phyloP scores from a whole-genome alignment of 2,888 invertebrate genomes.

The Pseudococcus longispinus region DNA sequence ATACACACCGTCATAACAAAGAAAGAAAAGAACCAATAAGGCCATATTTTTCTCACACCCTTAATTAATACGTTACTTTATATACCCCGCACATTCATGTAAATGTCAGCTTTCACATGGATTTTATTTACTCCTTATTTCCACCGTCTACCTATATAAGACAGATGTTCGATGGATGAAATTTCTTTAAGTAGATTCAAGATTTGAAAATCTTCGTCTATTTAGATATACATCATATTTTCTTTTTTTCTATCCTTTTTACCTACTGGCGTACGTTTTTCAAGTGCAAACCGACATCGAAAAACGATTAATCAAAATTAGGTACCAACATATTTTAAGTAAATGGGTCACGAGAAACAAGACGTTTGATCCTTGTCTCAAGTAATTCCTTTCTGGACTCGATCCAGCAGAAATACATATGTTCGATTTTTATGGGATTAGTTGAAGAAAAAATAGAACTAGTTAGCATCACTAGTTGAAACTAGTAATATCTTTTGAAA shows the following conservation, averaged over 20 bases:
- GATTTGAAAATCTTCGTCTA: too few relatives aligned
- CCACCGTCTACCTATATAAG: neutral
- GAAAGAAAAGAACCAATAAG: conserved; percentile 30
- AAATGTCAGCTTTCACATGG: conserved; percentile 48
- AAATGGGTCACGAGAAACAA: neutral
- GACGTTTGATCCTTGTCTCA: too few relatives aligned
- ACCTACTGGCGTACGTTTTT: neutral
- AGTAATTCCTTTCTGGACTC: too few relatives aligned
- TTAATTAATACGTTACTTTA: conserved; percentile 34
- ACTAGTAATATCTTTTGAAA: too few relatives aligned
- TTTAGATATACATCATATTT: neutral
- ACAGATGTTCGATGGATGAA: conserved; percentile 38
- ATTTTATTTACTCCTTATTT: conserved; percentile 30
- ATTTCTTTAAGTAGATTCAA: neutral
- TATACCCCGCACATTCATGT: neutral
- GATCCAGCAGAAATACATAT: too few relatives aligned
- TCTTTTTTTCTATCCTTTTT: neutral
- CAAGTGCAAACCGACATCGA: neutral
- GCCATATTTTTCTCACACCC: neutral
- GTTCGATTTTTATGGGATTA: too few relatives aligned
- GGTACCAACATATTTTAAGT: neutral
- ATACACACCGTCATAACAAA: neutral
- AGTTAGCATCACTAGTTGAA: too few relatives aligned
- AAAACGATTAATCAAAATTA: conserved; percentile 6
- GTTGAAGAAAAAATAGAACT: too few relatives aligned